A percentile compares a stretch with the other conserved stretches of the same genome.
Conservation (phyloP, 2,113 vertebrate species). For the Plotosus lineatus region DNA sequence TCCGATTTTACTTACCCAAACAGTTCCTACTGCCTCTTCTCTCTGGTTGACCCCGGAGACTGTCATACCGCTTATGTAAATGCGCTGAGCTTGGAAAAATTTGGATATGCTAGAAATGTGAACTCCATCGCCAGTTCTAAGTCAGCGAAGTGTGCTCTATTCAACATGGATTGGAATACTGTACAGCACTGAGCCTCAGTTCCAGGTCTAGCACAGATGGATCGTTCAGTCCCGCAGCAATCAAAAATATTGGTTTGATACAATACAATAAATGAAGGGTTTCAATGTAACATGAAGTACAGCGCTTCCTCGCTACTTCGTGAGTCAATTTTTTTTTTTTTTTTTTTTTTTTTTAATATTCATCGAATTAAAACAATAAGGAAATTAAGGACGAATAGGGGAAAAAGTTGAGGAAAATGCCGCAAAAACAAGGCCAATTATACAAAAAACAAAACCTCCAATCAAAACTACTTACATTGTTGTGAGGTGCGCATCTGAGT, state of each 20-base stretch:
- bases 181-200: constrained; percentile 5
- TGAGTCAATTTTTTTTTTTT: too few species aligned
- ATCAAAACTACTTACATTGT: too few species aligned
- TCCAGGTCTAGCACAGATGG: constrained; percentile 5
- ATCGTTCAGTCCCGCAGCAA: neutral
- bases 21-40: constrained; percentile 25
- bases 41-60: constrained; percentile 27
- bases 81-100: constrained; percentile 47
- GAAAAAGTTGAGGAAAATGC: too few species aligned
- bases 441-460: too few species aligned
- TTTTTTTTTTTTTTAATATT: too few species aligned
- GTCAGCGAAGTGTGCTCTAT: constrained; percentile 47
- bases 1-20: neutral
- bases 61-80: constrained; percentile 9
- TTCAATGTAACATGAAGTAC: too few species aligned
- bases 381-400: too few species aligned
- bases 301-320: too few species aligned
- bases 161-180: constrained; percentile 34
- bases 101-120: constrained; percentile 44
- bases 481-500: too few species aligned
- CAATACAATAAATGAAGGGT: neutral
- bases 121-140: constrained; percentile 36
- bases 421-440: too few species aligned
- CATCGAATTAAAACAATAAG: too few species aligned
- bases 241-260: neutral